These are phyloP conservation scores for Phyllotreta cruciferae DNA, from an alignment of 2,888 invertebrate species.

Conservation along the genomic window DNA sequence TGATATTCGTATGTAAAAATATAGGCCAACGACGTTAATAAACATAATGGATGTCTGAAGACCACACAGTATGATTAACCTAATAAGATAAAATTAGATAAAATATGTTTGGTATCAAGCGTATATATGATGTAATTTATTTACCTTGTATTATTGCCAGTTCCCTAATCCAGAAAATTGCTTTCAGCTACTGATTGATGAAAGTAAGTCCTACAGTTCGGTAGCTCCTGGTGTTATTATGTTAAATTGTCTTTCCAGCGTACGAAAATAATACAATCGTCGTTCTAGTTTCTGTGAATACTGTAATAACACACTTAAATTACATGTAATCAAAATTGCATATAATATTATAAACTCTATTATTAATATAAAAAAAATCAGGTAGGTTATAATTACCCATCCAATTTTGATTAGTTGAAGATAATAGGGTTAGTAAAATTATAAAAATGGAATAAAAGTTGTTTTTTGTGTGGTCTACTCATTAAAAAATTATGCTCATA, in stretches of 20 bases:
- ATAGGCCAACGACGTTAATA: background rate
- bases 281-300: too few species aligned
- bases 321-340: too few species aligned
- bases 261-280: too few species aligned
- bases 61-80: conserved; percentile 8
- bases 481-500: conserved; percentile 2
- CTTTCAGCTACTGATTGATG: conserved; percentile 18
- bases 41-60: conserved; percentile 7
- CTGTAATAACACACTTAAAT: too few species aligned
- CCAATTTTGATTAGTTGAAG: too few species aligned
- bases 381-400: too few species aligned
- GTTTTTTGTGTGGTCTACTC: conserved; percentile 1
- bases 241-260: conserved; percentile 9
- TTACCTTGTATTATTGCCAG: conserved; percentile 17
- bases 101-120: conserved; percentile 15
- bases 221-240: conserved; percentile 5
- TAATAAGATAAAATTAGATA: conserved; percentile 18
- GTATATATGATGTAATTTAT: conserved; percentile 18
- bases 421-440: too few species aligned
- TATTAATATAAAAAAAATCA: too few species aligned
- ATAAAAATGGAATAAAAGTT: too few species aligned
- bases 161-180: conserved; percentile 17
- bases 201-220: background rate
- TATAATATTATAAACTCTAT: too few species aligned
- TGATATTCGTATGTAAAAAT: background rate